Evolutionary conservation across 2,113 vertebrate genomes (phyloP), one percentile per base, ranked within the genome.

Genomic region (Todiramphus chloris): DNA sequence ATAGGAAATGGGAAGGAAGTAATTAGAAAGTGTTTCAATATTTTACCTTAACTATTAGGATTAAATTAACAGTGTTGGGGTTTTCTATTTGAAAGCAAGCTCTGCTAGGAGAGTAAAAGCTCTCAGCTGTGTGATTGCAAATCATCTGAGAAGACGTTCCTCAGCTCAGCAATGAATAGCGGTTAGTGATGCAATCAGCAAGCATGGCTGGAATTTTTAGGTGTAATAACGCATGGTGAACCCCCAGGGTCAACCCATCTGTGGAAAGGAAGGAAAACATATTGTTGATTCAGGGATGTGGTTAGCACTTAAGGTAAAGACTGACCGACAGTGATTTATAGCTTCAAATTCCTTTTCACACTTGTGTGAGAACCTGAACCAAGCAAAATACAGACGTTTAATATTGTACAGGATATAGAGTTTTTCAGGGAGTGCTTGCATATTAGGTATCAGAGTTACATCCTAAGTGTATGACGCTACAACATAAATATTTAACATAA

Each of bases 271-370:
- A 97, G 93, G 94, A 97, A 96, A 96, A 97, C 89, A 89, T 5
- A 96, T 93, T 97, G 94, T 96, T 97, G 94, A 97, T 96, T 97
- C 96, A 97, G 95, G 94, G 89, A 97, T 97, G 94, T 97, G 97
- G 97, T 97, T 97, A 97, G 91, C 92, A 96, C 95, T 97, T 97
- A 96, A 97, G 91, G 94, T 95, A 97, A 91, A 97, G 92, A 78
- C 89, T 83, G 96, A 89, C 77, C 2, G 3, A 87, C 59, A 72
- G 72, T 97, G 96, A 98, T 97, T 97, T 98, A 97, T 94, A 76
- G 56, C 59, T 90, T 92, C 83, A 95, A 97, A 97, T 97, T 97
- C 95, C 95, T 97, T 96, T 96, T 97, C 92, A 95, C 96, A 95
- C 95, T 97, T 96, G 77, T 72, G 64, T 85, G 87, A 96, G 96